These are phyloP conservation scores for Chiloscyllium plagiosum DNA, from an alignment of 2,113 vertebrate genomes.

Conservation along the genomic window DNA sequence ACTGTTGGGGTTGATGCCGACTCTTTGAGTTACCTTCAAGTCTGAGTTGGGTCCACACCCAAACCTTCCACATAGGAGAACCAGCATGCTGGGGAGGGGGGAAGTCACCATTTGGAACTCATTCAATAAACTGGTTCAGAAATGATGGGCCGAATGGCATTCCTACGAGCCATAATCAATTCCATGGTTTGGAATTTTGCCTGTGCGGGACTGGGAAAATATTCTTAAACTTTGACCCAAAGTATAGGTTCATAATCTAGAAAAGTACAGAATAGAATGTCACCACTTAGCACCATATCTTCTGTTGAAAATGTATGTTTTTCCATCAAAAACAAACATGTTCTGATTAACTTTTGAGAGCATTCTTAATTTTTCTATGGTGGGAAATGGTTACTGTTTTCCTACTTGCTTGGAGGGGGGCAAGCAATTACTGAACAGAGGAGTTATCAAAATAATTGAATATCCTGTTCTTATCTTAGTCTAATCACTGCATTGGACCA, in stretches of 20 bases:
- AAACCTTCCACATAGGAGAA: not conserved
- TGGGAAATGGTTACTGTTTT: not conserved
- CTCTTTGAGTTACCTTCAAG: not conserved
- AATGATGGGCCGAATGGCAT: no score
- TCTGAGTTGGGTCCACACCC: not conserved
- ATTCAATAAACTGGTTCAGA: no score
- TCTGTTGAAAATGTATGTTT: not conserved
- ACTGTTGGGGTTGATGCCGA: not conserved
- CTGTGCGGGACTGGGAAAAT: not conserved
- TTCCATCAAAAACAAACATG: not conserved
- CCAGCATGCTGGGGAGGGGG: not conserved
- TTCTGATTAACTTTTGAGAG: not conserved
- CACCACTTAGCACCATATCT: not conserved
- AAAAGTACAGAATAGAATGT: not conserved
- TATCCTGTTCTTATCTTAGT: not conserved
- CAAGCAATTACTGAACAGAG: not conserved
- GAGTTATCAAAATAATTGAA: not conserved
- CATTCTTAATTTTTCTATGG: not conserved
- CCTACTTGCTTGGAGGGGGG: no score
- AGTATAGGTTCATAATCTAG: not conserved
- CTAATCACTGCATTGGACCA: not conserved
- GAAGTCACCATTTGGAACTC: not conserved
- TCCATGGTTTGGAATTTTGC: not conserved
- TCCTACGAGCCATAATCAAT: no score
- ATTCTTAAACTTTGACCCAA: not conserved